phyloP scores from a whole-genome alignment of 2,888 invertebrate genomes.

The Dolichomitus sp. region DNA sequence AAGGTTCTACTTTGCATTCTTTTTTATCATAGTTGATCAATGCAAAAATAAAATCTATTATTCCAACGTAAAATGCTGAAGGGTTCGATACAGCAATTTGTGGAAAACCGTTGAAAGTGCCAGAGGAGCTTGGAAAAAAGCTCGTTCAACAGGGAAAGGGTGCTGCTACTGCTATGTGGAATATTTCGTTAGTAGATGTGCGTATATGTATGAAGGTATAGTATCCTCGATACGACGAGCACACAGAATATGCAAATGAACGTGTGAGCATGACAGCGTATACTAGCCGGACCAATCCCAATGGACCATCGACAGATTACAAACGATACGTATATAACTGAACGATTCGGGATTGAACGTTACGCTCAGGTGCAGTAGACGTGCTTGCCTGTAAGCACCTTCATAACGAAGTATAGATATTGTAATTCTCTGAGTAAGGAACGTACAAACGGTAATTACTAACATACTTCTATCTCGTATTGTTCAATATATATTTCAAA shows the following conservation, averaged over 20 bases:
- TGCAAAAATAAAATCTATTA: slow-evolving; percentile 17
- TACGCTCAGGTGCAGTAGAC: neutral
- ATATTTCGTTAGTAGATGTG: neutral
- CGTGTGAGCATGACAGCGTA: slow-evolving; percentile 24
- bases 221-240: slow-evolving; percentile 16
- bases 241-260: slow-evolving; percentile 60
- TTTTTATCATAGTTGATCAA: neutral
- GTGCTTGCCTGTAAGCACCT: neutral
- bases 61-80: slow-evolving; percentile 37
- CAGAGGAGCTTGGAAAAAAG: slow-evolving; percentile 27
- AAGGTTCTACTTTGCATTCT: neutral
- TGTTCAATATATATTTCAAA: neutral
- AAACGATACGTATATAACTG: slow-evolving; percentile 53
- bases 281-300: slow-evolving; percentile 31
- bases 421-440: neutral
- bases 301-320: slow-evolving; percentile 53
- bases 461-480: neutral
- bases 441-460: neutral
- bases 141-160: slow-evolving; percentile 24
- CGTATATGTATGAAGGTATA: neutral
- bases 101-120: slow-evolving; percentile 33
- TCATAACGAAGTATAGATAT: neutral
- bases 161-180: slow-evolving; percentile 1
- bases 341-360: slow-evolving; percentile 60
- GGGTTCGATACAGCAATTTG: slow-evolving; percentile 19